Percentiles rank a stretch among this genome's conserved stretches.
Conservation (phyloP, 2,888 invertebrate species). For the Ephialtes manifestator region DNA sequence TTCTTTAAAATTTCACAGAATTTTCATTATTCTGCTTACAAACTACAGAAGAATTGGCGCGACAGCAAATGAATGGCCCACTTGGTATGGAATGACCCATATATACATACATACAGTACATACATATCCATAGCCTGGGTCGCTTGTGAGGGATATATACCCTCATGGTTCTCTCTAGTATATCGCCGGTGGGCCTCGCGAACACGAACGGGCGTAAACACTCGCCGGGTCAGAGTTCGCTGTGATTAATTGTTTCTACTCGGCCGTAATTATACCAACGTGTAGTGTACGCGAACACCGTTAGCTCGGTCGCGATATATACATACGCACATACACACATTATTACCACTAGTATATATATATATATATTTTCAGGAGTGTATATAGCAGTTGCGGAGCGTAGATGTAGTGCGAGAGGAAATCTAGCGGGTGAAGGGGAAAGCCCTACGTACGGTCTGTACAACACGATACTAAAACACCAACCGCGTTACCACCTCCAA, state of each 20-base stretch:
- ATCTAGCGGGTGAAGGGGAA: slow-evolving; percentile 35
- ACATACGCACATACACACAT: background rate
- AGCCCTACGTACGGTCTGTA: slow-evolving; percentile 47
- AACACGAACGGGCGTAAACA: slow-evolving; percentile 67
- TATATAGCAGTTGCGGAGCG: slow-evolving; percentile 16
- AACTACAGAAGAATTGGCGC: too few species aligned
- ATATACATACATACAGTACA: slow-evolving; percentile 8
- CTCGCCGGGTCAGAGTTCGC: slow-evolving; percentile 67
- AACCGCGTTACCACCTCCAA: slow-evolving; percentile 38
- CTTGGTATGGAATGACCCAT: too few species aligned
- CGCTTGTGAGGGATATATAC: background rate
- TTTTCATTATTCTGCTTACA: too few species aligned
- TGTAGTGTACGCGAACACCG: slow-evolving; percentile 34
- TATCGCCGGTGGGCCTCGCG: slow-evolving; percentile 48
- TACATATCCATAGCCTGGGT: slow-evolving; percentile 13
- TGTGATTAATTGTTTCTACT: slow-evolving; percentile 69
- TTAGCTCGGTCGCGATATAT: slow-evolving; percentile 20
- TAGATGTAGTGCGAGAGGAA: slow-evolving; percentile 45
- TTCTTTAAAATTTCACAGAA: too few species aligned
- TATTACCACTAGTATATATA: background rate
- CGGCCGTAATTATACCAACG: slow-evolving; percentile 64
- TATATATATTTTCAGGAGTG: background rate
- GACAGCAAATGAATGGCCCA: too few species aligned
- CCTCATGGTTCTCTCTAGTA: slow-evolving; percentile 12
- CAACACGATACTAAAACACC: slow-evolving; percentile 64